A percentile compares a stretch with the other conserved stretches of the same genome.
Evolutionary conservation across 2,888 invertebrate species (phyloP).

Genomic region (Globia sparganii): DNA sequence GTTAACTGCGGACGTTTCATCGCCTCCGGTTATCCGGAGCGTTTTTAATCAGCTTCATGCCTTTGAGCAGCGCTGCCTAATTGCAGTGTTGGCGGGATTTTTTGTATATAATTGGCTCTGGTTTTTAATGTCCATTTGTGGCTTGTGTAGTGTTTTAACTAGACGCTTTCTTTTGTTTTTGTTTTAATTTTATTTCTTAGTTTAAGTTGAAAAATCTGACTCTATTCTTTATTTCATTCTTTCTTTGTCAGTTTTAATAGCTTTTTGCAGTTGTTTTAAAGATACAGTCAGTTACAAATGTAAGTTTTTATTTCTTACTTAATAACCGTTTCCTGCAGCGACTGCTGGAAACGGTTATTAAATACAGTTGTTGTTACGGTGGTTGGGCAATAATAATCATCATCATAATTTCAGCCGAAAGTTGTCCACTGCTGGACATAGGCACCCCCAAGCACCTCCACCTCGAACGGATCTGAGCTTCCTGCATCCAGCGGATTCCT

Average conservation of each 20-base stretch:
- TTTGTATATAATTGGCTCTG: conserved; percentile 47
- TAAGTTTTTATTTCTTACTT: neutral
- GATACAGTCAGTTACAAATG: neutral
- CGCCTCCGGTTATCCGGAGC: conserved; percentile 28
- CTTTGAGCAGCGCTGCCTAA: conserved; percentile 40
- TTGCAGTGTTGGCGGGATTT: conserved; percentile 28
- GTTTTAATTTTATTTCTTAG: conserved; percentile 15
- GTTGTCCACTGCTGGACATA: neutral
- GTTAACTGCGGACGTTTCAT: conserved; percentile 33
- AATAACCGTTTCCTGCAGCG: neutral
- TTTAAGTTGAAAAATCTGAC: neutral
- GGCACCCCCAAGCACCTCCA: neutral
- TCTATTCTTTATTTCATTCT: neutral
- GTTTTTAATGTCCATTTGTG: conserved; percentile 37
- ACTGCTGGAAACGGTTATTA: too few species aligned
- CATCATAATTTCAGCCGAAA: neutral
- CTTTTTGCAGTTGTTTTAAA: neutral
- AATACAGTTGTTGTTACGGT: neutral
- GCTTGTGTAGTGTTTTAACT: conserved; percentile 26
- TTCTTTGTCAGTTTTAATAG: neutral
- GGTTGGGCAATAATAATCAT: neutral
- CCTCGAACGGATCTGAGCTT: neutral
- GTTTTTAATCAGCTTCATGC: conserved; percentile 57
- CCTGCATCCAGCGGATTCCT: neutral
- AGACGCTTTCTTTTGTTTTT: conserved; percentile 1